Conservation (phyloP, 2,888 invertebrate species). For the Mayetiola destructor region DNA sequence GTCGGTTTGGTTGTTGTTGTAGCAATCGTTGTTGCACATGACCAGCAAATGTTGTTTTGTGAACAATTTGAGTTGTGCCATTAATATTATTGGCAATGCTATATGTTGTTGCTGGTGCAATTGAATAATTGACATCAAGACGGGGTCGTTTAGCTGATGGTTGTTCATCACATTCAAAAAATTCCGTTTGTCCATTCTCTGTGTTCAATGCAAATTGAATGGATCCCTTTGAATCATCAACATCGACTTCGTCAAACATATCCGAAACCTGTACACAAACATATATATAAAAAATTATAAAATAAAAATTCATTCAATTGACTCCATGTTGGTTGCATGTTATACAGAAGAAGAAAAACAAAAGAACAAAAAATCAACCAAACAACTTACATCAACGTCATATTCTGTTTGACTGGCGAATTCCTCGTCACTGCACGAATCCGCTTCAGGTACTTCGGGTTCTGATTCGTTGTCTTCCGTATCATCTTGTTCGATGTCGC, state of each 20-base stretch:
- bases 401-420: conserved; percentile 39
- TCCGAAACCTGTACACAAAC: conserved; percentile 42
- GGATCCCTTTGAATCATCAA: conserved; percentile 42
- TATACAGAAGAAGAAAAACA: background rate
- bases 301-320: too few species aligned
- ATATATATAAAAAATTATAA: conserved; percentile 13
- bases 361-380: conserved; percentile 14
- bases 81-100: conserved; percentile 21
- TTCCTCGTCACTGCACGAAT: conserved; percentile 30
- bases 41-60: conserved; percentile 17
- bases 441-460: conserved; percentile 30
- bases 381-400: conserved; percentile 42
- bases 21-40: conserved; percentile 21
- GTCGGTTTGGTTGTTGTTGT: conserved; percentile 40
- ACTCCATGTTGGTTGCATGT: background rate
- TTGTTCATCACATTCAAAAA: conserved; percentile 41
- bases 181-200: conserved; percentile 31
- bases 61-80: conserved; percentile 7
- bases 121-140: conserved; percentile 34
- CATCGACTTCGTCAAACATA: conserved; percentile 58
- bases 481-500: conserved; percentile 42
- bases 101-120: conserved; percentile 36
- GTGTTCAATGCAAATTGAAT: conserved; percentile 24
- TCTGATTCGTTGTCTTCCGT: conserved; percentile 40
- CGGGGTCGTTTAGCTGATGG: conserved; percentile 30